Evolutionary conservation across 1,140 invertebrate species (phyloP).

Genomic region (Sinella curviseta): DNA sequence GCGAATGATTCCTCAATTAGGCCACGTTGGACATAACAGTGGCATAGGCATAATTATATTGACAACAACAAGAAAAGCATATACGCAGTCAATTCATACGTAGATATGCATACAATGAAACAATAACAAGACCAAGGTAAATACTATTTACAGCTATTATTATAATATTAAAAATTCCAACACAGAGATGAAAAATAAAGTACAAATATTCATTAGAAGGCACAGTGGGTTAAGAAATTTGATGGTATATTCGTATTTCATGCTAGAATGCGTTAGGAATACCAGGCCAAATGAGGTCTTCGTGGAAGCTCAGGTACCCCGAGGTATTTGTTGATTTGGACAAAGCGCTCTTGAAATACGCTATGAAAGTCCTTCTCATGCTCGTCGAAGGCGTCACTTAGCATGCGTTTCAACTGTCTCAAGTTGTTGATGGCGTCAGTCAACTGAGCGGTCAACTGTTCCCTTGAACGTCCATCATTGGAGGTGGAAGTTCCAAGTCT

Average conservation of each 20-base stretch:
- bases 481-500: not conserved
- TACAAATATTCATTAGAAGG: not conserved
- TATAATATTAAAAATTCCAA: too few relatives aligned
- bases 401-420: not conserved
- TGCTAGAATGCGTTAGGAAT: not conserved
- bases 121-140: too few relatives aligned
- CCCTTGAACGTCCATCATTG: not conserved
- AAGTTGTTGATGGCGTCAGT: not conserved
- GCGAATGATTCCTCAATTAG: too few relatives aligned
- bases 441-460: not conserved
- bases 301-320: not conserved
- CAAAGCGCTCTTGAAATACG: slow-evolving; percentile 6
- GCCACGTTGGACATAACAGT: too few relatives aligned
- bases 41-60: too few relatives aligned
- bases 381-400: not conserved
- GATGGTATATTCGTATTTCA: too few relatives aligned
- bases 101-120: too few relatives aligned
- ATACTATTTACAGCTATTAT: too few relatives aligned
- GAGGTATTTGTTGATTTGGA: slow-evolving; percentile 6
- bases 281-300: not conserved
- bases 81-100: too few relatives aligned
- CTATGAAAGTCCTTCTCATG: slow-evolving; percentile 16
- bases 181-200: too few relatives aligned
- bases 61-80: too few relatives aligned
- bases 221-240: not conserved